Percentiles rank a stretch among this genome's conserved stretches.
phyloP scores from a whole-genome alignment of 2,888 invertebrate species.

The Lypha dubia region DNA sequence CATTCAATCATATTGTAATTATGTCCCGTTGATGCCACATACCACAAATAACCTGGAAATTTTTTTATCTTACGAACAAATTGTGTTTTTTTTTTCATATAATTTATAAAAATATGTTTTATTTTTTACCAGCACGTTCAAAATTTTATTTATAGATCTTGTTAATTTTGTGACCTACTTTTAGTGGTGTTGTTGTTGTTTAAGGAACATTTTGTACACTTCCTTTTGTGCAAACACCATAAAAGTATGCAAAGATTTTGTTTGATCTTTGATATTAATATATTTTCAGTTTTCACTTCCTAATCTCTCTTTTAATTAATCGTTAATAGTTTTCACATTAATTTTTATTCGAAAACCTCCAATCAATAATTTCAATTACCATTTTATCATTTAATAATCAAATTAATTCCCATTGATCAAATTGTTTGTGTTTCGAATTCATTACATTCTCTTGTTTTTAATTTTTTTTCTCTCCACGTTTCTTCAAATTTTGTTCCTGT shows the following conservation, averaged over 20 bases:
- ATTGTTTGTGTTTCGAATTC: conserved; percentile 51
- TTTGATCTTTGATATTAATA: conserved; percentile 6
- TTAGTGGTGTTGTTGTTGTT: conserved; percentile 26
- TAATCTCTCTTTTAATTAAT: conserved; percentile 38
- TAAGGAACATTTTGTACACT: conserved; percentile 10
- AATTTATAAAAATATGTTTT: not conserved
- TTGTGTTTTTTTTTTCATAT: not conserved
- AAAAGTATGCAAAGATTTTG: conserved; percentile 47
- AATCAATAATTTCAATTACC: conserved; percentile 46
- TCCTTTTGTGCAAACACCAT: conserved; percentile 17
- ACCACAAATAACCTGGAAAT: not conserved
- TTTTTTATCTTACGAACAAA: conserved; percentile 18
- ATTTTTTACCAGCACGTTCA: conserved; percentile 45
- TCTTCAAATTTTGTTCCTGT: conserved; percentile 80
- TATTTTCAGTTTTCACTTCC: conserved; percentile 31
- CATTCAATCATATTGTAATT: conserved; percentile 25
- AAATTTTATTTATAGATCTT: conserved; percentile 25
- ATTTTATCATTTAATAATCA: conserved; percentile 41
- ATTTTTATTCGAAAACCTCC: conserved; percentile 8
- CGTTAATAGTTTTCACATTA: conserved; percentile 42
- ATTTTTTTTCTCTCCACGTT: conserved; percentile 70
- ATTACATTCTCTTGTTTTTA: conserved; percentile 56
- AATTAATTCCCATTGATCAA: conserved; percentile 38
- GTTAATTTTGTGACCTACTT: conserved; percentile 46
- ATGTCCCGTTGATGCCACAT: conserved; percentile 1